A percentile compares a stretch with the other conserved stretches of the same genome.
Evolutionary conservation across 23 tunicate species (phyloP).

Genomic region (Styela clava): DNA sequence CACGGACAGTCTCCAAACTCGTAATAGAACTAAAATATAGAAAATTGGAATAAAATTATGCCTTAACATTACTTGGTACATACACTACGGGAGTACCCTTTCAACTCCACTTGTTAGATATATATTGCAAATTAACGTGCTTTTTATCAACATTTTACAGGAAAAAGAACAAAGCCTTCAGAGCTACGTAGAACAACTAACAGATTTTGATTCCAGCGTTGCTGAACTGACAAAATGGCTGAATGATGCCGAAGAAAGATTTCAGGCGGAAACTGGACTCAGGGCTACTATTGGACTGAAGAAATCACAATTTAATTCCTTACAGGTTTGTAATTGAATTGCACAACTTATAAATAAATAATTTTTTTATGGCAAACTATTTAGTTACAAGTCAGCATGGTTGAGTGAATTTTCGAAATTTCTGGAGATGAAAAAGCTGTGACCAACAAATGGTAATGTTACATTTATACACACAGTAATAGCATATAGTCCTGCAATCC

Average conservation of each 20-base stretch:
- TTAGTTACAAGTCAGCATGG: no score
- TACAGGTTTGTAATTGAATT: conserved; percentile 47
- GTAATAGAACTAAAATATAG: no score
- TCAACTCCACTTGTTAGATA: no score
- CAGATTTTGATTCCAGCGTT: conserved; percentile 67
- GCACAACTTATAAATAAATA: neutral
- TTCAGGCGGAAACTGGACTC: conserved; percentile 65
- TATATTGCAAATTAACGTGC: no score
- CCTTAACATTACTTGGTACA: no score
- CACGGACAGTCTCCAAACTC: no score
- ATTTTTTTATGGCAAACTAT: no score
- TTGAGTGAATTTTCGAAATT: neutral
- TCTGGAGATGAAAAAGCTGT: neutral
- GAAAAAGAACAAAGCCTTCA: conserved; percentile 78
- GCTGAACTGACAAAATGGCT: conserved; percentile 78
- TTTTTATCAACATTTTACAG: no score
- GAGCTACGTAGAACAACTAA: conserved; percentile 66
- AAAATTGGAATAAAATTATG: no score
- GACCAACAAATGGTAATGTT: neutral
- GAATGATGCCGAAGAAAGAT: conserved; percentile 43
- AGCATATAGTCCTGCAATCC: no score
- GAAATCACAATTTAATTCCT: conserved; percentile 63
- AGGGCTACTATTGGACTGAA: conserved; percentile 85
- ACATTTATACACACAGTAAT: no score
- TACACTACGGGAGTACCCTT: no score